Evolutionary conservation across 2,113 vertebrate species (phyloP).

Genomic region (Tetraodon nigroviridis): DNA sequence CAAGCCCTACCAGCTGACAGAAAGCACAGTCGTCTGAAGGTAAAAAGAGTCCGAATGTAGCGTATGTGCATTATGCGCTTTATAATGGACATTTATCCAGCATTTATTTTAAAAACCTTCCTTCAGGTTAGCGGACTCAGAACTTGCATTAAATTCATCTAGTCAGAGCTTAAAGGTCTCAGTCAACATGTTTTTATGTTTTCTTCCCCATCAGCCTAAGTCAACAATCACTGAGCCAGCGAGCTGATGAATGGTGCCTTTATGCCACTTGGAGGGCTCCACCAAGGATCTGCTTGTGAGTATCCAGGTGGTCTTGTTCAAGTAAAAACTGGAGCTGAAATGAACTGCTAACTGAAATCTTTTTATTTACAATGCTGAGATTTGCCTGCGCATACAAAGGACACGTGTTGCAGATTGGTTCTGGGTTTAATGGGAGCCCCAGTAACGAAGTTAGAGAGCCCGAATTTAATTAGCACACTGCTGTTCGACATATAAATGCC

Average conservation of each 20-base stretch:
- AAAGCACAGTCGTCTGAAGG: background rate
- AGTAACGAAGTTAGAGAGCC: slow-evolving; percentile 72
- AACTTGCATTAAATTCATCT: slow-evolving; percentile 27
- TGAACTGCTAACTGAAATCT: slow-evolving; percentile 33
- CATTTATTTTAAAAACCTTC: background rate
- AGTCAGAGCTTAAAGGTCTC: slow-evolving; percentile 22
- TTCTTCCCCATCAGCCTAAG: slow-evolving; percentile 50
- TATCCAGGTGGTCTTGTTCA: slow-evolving; percentile 59
- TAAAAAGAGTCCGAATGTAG: background rate
- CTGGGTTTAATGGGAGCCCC: slow-evolving; percentile 29
- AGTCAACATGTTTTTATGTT: slow-evolving; percentile 61
- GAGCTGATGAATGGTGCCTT: slow-evolving; percentile 66
- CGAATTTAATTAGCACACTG: slow-evolving; percentile 67
- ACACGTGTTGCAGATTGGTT: slow-evolving; percentile 23
- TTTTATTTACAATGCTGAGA: slow-evolving; percentile 48
- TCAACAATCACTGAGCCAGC: slow-evolving; percentile 59
- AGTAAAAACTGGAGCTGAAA: slow-evolving; percentile 26
- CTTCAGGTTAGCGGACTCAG: background rate
- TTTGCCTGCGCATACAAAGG: slow-evolving; percentile 40
- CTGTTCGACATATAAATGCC: slow-evolving; percentile 56
- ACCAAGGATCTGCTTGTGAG: slow-evolving; percentile 39
- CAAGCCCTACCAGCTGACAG: background rate
- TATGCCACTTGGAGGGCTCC: slow-evolving; percentile 46
- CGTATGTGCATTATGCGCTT: slow-evolving; percentile 7
- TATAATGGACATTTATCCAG: slow-evolving; percentile 12